These are phyloP conservation scores for Poliocrania exsul DNA, from an alignment of 2,797 vertebrate genomes.

Conservation along the genomic window DNA sequence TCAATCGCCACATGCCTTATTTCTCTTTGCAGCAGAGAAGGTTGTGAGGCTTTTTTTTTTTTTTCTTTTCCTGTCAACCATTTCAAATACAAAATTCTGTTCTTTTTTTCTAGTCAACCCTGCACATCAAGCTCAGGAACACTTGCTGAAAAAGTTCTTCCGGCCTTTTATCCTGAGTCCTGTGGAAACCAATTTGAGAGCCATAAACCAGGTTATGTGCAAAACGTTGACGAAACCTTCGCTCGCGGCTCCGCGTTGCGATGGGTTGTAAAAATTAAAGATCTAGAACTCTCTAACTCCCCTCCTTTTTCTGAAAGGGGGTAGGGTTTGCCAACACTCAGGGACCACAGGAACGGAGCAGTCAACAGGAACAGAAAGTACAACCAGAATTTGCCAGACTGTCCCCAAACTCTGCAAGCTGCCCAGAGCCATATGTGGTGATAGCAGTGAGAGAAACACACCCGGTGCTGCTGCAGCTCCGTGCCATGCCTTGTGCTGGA, in stretches of 20 bases:
- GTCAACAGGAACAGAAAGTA: neutral
- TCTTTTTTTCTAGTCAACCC: constrained; percentile 17
- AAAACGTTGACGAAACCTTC: neutral
- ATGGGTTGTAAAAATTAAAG: neutral
- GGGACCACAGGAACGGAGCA: neutral
- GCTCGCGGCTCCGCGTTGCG: accelerated
- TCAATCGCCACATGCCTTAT: constrained; percentile 27
- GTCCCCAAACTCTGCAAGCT: neutral
- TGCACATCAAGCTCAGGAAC: neutral
- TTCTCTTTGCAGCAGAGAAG: constrained; percentile 38
- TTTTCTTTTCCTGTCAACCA: neutral
- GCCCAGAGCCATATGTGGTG: neutral
- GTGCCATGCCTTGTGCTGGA: neutral
- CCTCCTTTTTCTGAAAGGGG: neutral
- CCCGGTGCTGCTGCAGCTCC: neutral
- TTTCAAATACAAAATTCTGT: constrained; percentile 34
- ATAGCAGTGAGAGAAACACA: neutral
- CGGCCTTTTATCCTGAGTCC: neutral
- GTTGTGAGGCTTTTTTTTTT: neutral
- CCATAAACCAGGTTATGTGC: neutral
- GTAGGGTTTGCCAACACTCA: neutral
- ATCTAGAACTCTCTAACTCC: neutral
- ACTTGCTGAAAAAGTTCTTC: neutral
- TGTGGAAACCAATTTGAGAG: neutral
- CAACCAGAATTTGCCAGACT: neutral